A percentile compares a stretch with the other conserved stretches of the same genome.
These are phyloP conservation scores for Chalcosyrphus nemorum DNA, from an alignment of 2,888 invertebrate species.

Conservation along the genomic window DNA sequence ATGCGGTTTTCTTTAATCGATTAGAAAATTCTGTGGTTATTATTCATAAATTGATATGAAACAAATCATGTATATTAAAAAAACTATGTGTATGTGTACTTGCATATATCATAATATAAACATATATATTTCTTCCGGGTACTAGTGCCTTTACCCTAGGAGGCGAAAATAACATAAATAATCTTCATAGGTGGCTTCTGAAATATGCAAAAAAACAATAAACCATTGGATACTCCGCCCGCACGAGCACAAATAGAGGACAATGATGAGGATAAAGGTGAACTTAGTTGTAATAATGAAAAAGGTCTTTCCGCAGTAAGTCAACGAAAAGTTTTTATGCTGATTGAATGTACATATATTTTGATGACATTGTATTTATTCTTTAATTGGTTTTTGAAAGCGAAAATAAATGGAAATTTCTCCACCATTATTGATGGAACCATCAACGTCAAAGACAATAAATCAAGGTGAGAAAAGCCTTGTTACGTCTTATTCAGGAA, in stretches of 20 bases:
- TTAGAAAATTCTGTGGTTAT: too few species aligned
- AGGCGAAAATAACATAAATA: neutral
- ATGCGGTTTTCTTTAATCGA: too few species aligned
- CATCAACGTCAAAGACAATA: neutral
- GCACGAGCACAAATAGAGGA: neutral
- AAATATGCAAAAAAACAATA: neutral
- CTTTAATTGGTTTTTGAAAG: neutral
- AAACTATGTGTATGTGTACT: too few species aligned
- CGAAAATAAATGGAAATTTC: neutral
- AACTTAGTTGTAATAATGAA: neutral
- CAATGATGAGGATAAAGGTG: neutral
- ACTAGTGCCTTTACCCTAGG: too few species aligned
- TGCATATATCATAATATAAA: too few species aligned
- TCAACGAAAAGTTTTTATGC: neutral
- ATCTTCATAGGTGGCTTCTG: neutral
- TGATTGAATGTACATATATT: too few species aligned
- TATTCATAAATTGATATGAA: too few species aligned
- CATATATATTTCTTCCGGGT: too few species aligned
- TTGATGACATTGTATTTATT: neutral
- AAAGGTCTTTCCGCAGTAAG: neutral
- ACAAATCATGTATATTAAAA: too few species aligned
- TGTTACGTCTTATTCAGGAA: neutral
- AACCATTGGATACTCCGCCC: neutral
- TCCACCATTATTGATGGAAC: neutral
- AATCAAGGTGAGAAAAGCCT: neutral